Evolutionary conservation across 1,140 invertebrate genomes (phyloP).

Genomic region (Lucilia cuprina): DNA sequence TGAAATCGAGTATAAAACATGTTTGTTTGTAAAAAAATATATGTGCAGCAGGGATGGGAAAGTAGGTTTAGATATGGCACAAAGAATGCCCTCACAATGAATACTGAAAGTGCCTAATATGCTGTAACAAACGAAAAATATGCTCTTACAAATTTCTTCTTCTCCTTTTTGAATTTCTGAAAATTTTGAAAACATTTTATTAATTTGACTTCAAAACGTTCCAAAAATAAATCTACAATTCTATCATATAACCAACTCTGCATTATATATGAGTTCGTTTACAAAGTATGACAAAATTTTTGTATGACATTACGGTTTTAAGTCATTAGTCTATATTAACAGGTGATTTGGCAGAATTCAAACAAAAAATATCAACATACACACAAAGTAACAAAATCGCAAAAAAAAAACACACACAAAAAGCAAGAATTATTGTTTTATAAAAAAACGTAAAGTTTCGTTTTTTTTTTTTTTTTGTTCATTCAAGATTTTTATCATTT

Average conservation of each 20-base stretch:
- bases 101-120: too few species aligned
- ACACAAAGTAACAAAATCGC: neutral
- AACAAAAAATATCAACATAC: neutral
- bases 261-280: neutral
- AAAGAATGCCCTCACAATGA: too few species aligned
- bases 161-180: too few species aligned
- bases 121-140: too few species aligned
- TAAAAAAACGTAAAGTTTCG: neutral
- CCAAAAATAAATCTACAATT: too few species aligned
- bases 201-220: too few species aligned
- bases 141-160: too few species aligned
- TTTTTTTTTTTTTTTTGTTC: neutral
- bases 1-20: too few species aligned
- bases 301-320: neutral
- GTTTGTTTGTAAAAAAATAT: too few species aligned
- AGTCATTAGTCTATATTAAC: slow-evolving; percentile 11
- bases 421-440: neutral
- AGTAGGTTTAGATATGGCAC: too few species aligned
- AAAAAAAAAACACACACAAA: neutral
- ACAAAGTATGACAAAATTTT: neutral
- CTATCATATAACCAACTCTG: neutral
- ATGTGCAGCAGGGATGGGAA: too few species aligned
- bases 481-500: slow-evolving; percentile 7
- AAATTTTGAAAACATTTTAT: too few species aligned
- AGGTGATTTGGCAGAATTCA: neutral